Percentiles rank a stretch among this genome's conserved stretches.
phyloP scores from a whole-genome alignment of 2,888 invertebrate species.

The Drosophila aldrichi region DNA sequence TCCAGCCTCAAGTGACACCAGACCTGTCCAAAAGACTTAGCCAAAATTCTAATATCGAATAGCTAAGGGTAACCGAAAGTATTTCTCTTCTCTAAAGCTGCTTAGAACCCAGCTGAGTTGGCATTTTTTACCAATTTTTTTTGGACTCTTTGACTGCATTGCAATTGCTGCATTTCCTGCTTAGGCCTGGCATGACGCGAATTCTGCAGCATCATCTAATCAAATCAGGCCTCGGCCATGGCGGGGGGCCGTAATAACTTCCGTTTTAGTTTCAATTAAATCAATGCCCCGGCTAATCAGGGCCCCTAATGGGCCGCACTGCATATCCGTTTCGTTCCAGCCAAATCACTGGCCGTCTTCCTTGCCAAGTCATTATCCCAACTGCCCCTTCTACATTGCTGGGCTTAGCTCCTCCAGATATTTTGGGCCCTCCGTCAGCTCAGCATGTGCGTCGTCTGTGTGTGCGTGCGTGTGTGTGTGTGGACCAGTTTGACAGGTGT shows the following conservation, averaged over 20 bases:
- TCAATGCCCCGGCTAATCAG: slow-evolving; percentile 73
- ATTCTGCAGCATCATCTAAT: slow-evolving; percentile 75
- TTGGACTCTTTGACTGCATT: slow-evolving; percentile 3
- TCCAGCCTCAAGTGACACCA: slow-evolving; percentile 64
- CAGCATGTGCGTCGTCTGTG: slow-evolving; percentile 31
- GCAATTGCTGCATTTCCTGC: slow-evolving; percentile 60
- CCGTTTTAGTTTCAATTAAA: slow-evolving; percentile 78
- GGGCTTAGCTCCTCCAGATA: slow-evolving; percentile 38
- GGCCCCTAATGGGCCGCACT: slow-evolving; percentile 41
- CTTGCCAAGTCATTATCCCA: slow-evolving; percentile 75
- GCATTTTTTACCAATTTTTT: neutral
- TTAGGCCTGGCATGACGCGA: slow-evolving; percentile 36
- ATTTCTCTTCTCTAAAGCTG: neutral
- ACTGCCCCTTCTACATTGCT: slow-evolving; percentile 13
- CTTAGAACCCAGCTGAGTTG: slow-evolving; percentile 18
- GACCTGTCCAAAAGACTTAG: slow-evolving; percentile 43
- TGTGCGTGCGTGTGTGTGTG: slow-evolving; percentile 47
- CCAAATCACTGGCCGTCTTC: slow-evolving; percentile 64
- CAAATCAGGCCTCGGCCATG: slow-evolving; percentile 49
- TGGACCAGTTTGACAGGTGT: slow-evolving; percentile 84
- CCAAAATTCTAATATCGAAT: slow-evolving; percentile 1
- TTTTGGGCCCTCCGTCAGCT: slow-evolving; percentile 44
- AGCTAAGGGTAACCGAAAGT: neutral
- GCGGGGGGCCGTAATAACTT: slow-evolving; percentile 71
- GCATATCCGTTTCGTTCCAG: slow-evolving; percentile 77